Evolutionary conservation across 2,797 vertebrate genomes (phyloP).

Genomic region (Lutjanus campechanus): DNA sequence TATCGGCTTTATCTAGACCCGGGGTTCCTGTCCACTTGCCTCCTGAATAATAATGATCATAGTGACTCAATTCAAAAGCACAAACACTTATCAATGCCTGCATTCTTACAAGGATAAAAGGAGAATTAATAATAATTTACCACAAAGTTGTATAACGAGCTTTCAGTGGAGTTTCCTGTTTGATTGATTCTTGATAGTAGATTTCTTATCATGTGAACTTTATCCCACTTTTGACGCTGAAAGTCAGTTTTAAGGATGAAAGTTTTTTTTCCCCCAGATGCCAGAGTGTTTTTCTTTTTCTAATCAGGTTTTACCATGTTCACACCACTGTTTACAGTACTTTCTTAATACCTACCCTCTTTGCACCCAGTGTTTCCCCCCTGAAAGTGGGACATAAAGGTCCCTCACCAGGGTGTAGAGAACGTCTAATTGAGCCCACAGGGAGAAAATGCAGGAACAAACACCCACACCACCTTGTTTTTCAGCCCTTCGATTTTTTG

Average conservation of each 20-base stretch:
- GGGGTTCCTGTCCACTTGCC: background rate
- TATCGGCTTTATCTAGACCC: slow-evolving; percentile 1
- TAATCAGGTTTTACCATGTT: background rate
- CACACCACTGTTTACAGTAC: background rate
- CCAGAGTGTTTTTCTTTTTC: background rate
- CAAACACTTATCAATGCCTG: background rate
- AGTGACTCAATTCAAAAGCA: background rate
- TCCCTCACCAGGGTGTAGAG: slow-evolving; percentile 52
- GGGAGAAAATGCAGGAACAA: slow-evolving; percentile 69
- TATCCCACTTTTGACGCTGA: background rate
- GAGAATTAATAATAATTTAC: too few species aligned
- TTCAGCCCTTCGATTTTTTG: slow-evolving; percentile 36
- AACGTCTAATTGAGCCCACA: slow-evolving; percentile 76
- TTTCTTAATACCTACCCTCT: background rate
- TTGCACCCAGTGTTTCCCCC: slow-evolving; percentile 11
- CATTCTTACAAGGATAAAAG: background rate
- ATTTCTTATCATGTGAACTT: slow-evolving; percentile 16
- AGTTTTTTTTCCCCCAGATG: too few species aligned
- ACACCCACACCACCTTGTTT: slow-evolving; percentile 63
- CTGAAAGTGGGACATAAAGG: slow-evolving; percentile 38
- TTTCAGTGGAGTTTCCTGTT: too few species aligned
- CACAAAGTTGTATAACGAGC: too few species aligned
- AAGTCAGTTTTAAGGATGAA: too few species aligned
- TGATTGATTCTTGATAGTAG: background rate
- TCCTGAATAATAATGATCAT: background rate